phyloP scores from a whole-genome alignment of 2,113 vertebrate species.

The Dascyllus trimaculatus region DNA sequence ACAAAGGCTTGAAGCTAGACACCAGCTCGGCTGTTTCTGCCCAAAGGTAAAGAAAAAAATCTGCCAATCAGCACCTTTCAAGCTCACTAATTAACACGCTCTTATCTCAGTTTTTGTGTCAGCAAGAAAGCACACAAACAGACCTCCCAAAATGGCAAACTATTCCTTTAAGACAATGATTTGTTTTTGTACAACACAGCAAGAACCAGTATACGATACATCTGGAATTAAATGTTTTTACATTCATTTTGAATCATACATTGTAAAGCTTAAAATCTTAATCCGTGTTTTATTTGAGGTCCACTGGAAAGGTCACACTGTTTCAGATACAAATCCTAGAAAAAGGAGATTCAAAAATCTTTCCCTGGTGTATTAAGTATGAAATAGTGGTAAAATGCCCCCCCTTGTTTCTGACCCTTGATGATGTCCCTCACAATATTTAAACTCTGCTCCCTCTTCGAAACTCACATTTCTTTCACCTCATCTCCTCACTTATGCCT shows the following conservation, averaged over 20 bases:
- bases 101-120: neutral
- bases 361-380: neutral
- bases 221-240: neutral
- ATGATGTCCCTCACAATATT: neutral
- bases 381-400: neutral
- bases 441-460: neutral
- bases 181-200: too few species aligned
- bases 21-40: too few species aligned
- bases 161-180: neutral
- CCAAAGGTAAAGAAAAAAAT: neutral
- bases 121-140: neutral
- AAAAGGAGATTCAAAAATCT: neutral
- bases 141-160: neutral
- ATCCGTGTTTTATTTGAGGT: too few species aligned
- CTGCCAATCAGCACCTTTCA: neutral
- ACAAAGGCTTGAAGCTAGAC: too few species aligned
- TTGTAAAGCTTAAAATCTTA: too few species aligned
- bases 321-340: neutral
- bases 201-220: neutral
- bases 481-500: neutral
- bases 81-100: conserved; percentile 3
- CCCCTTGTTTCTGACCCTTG: neutral
- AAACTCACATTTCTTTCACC: neutral
- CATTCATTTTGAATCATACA: neutral
- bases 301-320: neutral